Base-by-base conservation (phyloP, 2,797 vertebrate species). In the Cyprinella venusta region DNA sequence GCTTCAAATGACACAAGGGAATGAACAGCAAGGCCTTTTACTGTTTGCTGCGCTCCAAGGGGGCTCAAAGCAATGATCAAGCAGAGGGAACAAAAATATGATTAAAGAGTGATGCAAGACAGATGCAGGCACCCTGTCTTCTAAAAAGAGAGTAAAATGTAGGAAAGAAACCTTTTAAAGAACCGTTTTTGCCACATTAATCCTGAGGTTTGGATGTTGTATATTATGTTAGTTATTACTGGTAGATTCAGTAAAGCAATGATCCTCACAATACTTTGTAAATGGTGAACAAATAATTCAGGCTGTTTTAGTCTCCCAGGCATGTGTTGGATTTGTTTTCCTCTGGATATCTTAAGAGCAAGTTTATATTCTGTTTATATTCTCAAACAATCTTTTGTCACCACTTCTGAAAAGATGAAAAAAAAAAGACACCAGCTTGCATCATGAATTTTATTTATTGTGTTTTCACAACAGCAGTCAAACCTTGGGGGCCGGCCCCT, bases 81-180 rank as follows among this genome's bases (percentile, higher is more conserved):
- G 65, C 15, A 80, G 56, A 63, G 21, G 56, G 68, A 72, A 84
- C 42, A 67, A 63, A 82, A 82, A 76, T 79, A 80, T 78, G 72
- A 88, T 82, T 86, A 84, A 74, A 74, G 42, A 71, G 33, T 68
- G 61, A 83, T 80, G 77, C 77, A 79, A 81, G 72, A 77, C 68
- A 63, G 79, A 86, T 86, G 40, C 65, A 86, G 84, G 79, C 83
- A 80, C 65, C 61, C 30, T n/a, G 42, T 77, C 59, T 82, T 79
- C 71, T 64, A 59, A 45, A 69, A 59, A 13, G 13, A 33, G 74
- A 54, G 38, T 30, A 78, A 48, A 71, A 42, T 24, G 8, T 38
- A 61, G 26, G 19, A 54, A 24, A 42, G 40, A 38, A 63, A n/a
- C 30, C 42, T 63, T 76, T 63, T 19, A 56, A 50, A 36, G 36